These are phyloP conservation scores for Drosophila hawaiiensis DNA, from an alignment of 2,888 invertebrate species.

Conservation along the genomic window DNA sequence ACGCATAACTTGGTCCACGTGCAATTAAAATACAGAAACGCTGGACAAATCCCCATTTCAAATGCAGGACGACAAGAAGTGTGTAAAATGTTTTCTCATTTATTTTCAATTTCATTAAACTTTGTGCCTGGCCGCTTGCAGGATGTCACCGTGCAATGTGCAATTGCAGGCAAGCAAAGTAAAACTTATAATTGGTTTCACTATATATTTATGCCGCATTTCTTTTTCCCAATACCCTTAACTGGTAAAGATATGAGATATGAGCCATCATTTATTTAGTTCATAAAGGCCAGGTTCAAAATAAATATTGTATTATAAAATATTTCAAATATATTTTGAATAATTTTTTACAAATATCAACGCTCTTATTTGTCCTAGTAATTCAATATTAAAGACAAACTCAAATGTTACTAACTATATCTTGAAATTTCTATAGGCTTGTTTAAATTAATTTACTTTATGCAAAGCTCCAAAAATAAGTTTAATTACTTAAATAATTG, in stretches of 20 bases:
- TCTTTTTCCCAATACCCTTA: constrained; percentile 72
- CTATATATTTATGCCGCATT: constrained; percentile 77
- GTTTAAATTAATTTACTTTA: background rate
- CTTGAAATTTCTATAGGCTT: background rate
- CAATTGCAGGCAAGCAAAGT: constrained; percentile 67
- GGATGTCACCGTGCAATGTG: constrained; percentile 72
- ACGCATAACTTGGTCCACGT: constrained; percentile 41
- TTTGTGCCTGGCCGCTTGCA: constrained; percentile 67
- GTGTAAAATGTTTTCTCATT: constrained; percentile 79
- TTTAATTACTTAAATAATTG: background rate
- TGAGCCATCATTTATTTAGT: background rate
- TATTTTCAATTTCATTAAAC: constrained; percentile 80
- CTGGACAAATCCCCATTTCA: constrained; percentile 34
- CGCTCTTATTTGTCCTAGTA: background rate
- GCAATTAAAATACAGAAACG: constrained; percentile 57
- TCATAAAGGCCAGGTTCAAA: background rate
- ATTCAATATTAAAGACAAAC: background rate
- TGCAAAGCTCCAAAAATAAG: background rate
- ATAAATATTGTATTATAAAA: background rate
- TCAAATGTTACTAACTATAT: background rate
- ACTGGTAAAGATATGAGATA: background rate
- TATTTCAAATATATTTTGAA: background rate
- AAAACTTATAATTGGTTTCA: constrained; percentile 81
- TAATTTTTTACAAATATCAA: background rate
- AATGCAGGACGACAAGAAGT: constrained; percentile 11